phyloP scores from a whole-genome alignment of 30 jellyfish, hydroid and myxozoan species.

The Cassiopea andromeda region DNA sequence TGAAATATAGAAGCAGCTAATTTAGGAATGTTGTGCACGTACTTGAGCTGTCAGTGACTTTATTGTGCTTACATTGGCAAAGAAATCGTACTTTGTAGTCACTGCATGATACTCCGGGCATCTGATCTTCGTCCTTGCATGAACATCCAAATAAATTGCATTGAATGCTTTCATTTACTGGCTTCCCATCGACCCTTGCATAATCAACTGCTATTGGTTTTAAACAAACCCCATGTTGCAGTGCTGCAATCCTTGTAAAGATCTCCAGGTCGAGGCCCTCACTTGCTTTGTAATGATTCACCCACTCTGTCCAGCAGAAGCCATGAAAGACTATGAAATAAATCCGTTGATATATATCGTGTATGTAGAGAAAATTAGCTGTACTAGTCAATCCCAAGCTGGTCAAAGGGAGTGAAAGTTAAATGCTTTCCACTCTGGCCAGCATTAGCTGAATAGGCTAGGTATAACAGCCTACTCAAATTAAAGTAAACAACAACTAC shows the following conservation, averaged over 20 bases:
- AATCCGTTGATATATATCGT: not conserved
- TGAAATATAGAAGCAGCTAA: too few species aligned
- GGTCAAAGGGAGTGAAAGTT: too few species aligned
- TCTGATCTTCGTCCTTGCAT: slow-evolving; percentile 56
- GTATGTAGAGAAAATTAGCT: not conserved
- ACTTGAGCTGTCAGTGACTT: slow-evolving; percentile 24
- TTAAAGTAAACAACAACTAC: too few species aligned
- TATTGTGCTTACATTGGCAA: slow-evolving; percentile 49
- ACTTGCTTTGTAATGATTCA: slow-evolving; percentile 51
- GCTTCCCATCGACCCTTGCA: slow-evolving; percentile 69
- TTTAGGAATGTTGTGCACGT: not conserved
- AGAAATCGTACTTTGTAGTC: slow-evolving; percentile 82
- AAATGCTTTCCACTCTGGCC: too few species aligned
- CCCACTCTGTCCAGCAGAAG: slow-evolving; percentile 82
- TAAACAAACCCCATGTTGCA: slow-evolving; percentile 61
- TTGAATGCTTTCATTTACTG: slow-evolving; percentile 49
- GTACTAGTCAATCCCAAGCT: too few species aligned
- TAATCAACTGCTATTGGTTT: slow-evolving; percentile 76
- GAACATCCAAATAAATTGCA: slow-evolving; percentile 76
- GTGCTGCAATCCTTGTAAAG: slow-evolving; percentile 43
- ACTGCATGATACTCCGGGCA: slow-evolving; percentile 67
- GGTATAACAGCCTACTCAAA: too few species aligned
- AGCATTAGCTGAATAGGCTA: too few species aligned
- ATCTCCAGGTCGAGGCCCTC: slow-evolving; percentile 74
- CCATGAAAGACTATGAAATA: slow-evolving; percentile 19